Conservation (phyloP, 2,113 vertebrate genomes). For the Oncorhynchus mykiss region DNA sequence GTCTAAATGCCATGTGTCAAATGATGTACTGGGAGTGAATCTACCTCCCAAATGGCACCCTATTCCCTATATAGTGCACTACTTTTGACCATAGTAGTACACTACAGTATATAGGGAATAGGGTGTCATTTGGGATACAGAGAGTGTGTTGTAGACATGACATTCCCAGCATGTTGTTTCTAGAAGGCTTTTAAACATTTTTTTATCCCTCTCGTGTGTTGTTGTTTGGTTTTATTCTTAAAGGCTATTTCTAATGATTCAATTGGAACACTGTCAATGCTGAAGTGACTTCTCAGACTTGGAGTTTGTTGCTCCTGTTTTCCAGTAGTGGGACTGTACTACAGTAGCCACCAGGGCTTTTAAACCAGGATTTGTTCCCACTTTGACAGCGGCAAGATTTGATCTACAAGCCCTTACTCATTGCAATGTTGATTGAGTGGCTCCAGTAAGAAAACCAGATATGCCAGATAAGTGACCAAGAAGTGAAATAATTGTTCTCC, state of each 20-base stretch:
- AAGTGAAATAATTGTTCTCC: background rate
- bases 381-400: background rate
- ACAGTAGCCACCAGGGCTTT: background rate
- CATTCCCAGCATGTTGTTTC: background rate
- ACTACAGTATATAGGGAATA: too few relatives aligned
- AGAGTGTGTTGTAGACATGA: background rate
- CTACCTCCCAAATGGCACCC: too few relatives aligned
- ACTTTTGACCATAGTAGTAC: too few relatives aligned
- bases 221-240: conserved; percentile 4
- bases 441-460: background rate
- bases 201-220: background rate
- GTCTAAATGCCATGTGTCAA: too few relatives aligned
- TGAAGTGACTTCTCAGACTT: background rate
- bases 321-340: background rate
- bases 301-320: background rate
- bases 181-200: background rate
- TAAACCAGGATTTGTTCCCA: background rate
- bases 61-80: too few relatives aligned
- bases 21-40: too few relatives aligned
- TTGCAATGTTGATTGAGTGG: background rate
- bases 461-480: background rate
- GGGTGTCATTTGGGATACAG: too few relatives aligned
- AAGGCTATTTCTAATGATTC: conserved; percentile 1
- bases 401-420: background rate
- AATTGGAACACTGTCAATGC: background rate